Evolutionary conservation across 2,113 vertebrate species (phyloP).

Genomic region (Sylvia atricapilla): DNA sequence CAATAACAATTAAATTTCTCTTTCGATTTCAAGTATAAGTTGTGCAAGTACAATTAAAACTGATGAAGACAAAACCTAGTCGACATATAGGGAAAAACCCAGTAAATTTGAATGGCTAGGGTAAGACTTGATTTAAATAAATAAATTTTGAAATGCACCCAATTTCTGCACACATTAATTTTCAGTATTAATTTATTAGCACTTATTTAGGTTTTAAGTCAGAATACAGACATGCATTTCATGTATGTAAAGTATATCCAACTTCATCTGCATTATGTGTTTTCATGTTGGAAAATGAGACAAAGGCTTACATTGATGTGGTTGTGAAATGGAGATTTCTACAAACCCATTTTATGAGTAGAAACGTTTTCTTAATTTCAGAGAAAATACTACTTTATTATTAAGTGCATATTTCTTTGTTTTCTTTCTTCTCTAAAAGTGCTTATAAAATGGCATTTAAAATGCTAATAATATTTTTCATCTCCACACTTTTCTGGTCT

Average conservation of each 20-base stretch:
- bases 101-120: not conserved
- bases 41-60: not conserved
- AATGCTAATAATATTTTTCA: not conserved
- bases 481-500: not conserved
- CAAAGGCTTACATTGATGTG: not conserved
- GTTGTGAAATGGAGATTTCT: not conserved
- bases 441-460: not conserved
- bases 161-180: not conserved
- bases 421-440: not conserved
- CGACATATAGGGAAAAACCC: not conserved
- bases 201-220: not conserved
- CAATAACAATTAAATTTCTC: not conserved
- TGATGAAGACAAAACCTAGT: not conserved
- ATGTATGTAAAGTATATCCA: not conserved
- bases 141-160: not conserved
- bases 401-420: not conserved
- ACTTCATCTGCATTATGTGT: not conserved
- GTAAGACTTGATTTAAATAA: not conserved
- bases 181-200: not conserved
- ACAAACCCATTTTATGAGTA: not conserved
- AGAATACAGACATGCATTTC: not conserved
- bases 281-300: not conserved
- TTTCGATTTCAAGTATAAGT: not conserved
- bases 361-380: not conserved
- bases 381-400: not conserved